phyloP scores from a whole-genome alignment of 2,888 invertebrate species.

The Leistus spinibarbis region DNA sequence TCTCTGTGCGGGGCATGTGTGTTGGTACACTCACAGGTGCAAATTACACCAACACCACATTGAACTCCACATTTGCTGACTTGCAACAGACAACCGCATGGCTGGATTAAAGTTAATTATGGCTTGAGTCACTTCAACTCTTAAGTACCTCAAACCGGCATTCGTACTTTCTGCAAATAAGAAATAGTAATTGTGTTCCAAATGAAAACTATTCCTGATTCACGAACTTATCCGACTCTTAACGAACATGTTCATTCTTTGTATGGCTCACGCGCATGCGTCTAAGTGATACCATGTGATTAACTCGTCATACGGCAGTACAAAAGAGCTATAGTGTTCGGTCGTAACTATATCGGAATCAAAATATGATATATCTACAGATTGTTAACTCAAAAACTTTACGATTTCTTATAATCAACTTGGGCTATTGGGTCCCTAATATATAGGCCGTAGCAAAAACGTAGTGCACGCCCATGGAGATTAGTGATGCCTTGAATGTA shows the following conservation, averaged over 20 bases:
- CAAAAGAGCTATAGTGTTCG: too few species aligned
- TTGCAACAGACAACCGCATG: not conserved
- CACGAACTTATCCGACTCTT: slow-evolving; percentile 24
- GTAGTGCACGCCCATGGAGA: not conserved
- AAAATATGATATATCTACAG: too few species aligned
- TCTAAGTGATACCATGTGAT: too few species aligned
- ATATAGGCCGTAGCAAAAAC: not conserved
- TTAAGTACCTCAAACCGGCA: slow-evolving; percentile 1
- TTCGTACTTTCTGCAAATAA: slow-evolving; percentile 30
- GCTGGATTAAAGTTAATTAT: slow-evolving; percentile 6
- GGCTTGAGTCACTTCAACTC: not conserved
- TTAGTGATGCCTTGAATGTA: slow-evolving; percentile 29
- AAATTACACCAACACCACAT: slow-evolving; percentile 1
- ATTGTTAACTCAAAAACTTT: too few species aligned
- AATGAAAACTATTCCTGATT: too few species aligned
- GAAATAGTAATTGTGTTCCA: slow-evolving; percentile 26
- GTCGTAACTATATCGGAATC: too few species aligned
- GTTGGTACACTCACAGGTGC: slow-evolving; percentile 25
- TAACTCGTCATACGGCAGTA: too few species aligned
- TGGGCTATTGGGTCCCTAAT: too few species aligned
- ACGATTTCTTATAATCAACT: too few species aligned
- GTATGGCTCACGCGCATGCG: not conserved
- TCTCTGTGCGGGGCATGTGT: slow-evolving; percentile 23
- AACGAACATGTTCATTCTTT: not conserved
- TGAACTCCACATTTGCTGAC: slow-evolving; percentile 2